Base-by-base conservation (phyloP, 2,888 invertebrate genomes). In the Mayetiola destructor region DNA sequence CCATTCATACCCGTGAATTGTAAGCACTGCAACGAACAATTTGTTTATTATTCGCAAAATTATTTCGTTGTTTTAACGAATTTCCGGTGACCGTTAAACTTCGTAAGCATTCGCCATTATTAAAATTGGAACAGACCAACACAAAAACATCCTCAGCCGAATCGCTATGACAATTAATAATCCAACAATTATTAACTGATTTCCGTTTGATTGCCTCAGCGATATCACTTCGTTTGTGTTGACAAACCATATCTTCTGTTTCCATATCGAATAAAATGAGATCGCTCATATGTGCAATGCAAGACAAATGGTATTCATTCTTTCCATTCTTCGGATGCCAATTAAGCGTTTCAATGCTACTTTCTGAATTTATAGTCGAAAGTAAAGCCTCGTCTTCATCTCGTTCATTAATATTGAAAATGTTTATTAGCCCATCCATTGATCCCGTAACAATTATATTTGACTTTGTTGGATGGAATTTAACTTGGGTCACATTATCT, bases 381-480 rank as follows among this genome's bases (percentile, higher is more conserved):
- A 73, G 71, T 2, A 94, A 73, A 0, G 93, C 92, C 64, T 88
- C 85, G 58, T 90, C 88, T 72, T 93, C 93, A 0, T 70, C 73
- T 0, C 73, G 64, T 66, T 89, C 77, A 55, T 77, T 76, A 21
- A 93, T 75, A 69, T 93, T 85, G 70, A 82, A 94, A 2, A 89
- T 67, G 71, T 93, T 93, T 1, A 93, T 79, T 16, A 94, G 75
- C 0, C 92, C 91, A 69, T 94, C 93, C 0, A 81, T 78, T 1
- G 89, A 84, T 0, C 89, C 88, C 0, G 88, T 80, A 14, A 83
- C 80, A 57, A 94, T 65, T 8, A 76, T 69, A 67, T 86, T 81
- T 2, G 77, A 71, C 66, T 84, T 79, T 8, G 66, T 69, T 56
- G 80, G 77, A 75, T 89, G 84, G 69, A 91, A 92, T 66, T 77